These are phyloP conservation scores for Hydrocynus forskahlii DNA, from an alignment of 2,797 vertebrate species.

Conservation along the genomic window DNA sequence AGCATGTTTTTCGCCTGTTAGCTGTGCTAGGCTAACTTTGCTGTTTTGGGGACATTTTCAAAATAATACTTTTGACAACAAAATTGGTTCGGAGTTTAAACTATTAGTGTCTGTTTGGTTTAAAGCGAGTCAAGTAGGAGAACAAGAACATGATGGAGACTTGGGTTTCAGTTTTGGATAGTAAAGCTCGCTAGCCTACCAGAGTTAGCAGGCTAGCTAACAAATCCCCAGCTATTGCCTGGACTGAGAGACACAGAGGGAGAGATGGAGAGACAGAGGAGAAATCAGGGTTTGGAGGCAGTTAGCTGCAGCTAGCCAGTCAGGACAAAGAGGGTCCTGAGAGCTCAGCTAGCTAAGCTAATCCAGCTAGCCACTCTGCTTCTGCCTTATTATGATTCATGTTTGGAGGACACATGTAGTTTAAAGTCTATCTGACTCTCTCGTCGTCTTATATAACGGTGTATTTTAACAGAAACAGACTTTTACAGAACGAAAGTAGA, in stretches of 20 bases:
- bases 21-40: not conserved
- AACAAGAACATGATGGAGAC: not conserved
- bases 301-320: constrained; percentile 35
- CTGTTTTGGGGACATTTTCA: constrained; percentile 69
- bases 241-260: not conserved
- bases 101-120: not conserved
- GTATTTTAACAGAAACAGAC: too few species aligned
- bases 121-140: not conserved
- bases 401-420: not conserved
- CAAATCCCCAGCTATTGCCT: constrained; percentile 47
- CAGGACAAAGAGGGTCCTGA: constrained; percentile 74
- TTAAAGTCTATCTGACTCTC: not conserved
- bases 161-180: constrained; percentile 25
- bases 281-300: constrained; percentile 45
- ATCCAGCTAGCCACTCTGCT: constrained; percentile 29
- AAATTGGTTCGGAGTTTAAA: not conserved
- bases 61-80: constrained; percentile 12
- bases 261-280: constrained; percentile 36
- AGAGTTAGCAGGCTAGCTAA: constrained; percentile 38
- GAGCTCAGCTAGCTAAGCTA: constrained; percentile 20
- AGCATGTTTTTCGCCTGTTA: constrained; percentile 70
- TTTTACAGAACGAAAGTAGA: not conserved
- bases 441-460: not conserved
- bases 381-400: constrained; percentile 1
- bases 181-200: constrained; percentile 44